Evolutionary conservation across 1,140 invertebrate species (phyloP).

Genomic region (Sitophilus oryzae): DNA sequence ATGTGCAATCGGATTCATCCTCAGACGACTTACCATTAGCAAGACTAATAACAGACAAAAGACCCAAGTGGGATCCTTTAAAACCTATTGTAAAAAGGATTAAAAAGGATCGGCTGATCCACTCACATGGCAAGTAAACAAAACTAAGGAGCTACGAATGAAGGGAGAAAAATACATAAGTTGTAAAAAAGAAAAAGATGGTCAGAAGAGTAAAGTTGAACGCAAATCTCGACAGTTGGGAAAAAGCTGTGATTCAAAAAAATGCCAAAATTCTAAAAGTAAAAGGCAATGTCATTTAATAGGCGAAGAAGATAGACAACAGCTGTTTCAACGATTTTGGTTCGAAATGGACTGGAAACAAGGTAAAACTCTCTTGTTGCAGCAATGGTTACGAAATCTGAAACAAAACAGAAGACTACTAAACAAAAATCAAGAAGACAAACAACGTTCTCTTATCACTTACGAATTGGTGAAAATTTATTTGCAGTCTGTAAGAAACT

Average conservation of each 20-base stretch:
- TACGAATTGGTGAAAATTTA: not conserved
- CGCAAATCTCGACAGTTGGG: conserved; percentile 3
- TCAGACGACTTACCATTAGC: too few relatives aligned
- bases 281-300: conserved; percentile 3
- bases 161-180: conserved; percentile 1
- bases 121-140: conserved; percentile 4
- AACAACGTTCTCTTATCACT: conserved; percentile 1
- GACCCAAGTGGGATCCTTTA: too few relatives aligned
- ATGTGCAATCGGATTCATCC: too few relatives aligned
- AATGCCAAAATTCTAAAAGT: conserved; percentile 5
- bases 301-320: conserved; percentile 1
- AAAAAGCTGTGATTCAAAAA: conserved; percentile 1
- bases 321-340: not conserved
- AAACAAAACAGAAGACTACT: too few relatives aligned
- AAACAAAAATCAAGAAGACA: too few relatives aligned
- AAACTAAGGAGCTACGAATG: conserved; percentile 6
- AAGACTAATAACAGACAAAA: too few relatives aligned
- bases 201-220: conserved; percentile 1
- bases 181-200: conserved; percentile 4
- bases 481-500: too few relatives aligned
- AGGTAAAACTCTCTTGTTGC: too few relatives aligned
- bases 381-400: too few relatives aligned
- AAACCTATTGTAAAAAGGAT: not conserved
- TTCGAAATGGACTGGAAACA: not conserved
- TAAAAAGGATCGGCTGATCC: not conserved